Evolutionary conservation across 2,888 invertebrate species (phyloP).

Genomic region (Protophormia terraenovae): DNA sequence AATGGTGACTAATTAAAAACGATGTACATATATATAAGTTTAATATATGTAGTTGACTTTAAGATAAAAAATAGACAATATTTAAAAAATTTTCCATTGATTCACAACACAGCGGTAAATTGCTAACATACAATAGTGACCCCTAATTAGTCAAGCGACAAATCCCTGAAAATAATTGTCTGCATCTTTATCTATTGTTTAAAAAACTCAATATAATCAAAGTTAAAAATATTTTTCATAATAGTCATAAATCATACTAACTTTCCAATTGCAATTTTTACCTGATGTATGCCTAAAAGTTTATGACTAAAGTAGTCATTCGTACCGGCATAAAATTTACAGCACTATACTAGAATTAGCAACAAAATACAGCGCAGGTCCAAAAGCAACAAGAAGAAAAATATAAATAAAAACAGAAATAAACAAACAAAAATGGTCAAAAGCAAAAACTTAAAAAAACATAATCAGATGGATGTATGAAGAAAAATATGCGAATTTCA

Average conservation of each 20-base stretch:
- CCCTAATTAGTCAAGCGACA: not conserved
- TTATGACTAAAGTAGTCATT: slow-evolving; percentile 10
- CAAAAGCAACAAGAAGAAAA: slow-evolving; percentile 9
- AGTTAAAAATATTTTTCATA: not conserved
- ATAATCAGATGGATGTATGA: not conserved
- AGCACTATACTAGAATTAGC: not conserved
- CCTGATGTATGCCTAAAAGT: not conserved
- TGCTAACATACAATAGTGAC: not conserved
- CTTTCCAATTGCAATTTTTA: not conserved
- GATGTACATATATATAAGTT: no score
- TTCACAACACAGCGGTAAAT: no score
- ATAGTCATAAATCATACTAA: not conserved
- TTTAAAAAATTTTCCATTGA: no score
- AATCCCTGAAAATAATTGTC: not conserved
- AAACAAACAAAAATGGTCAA: not conserved
- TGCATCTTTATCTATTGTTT: no score
- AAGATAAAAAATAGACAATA: no score
- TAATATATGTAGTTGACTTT: no score
- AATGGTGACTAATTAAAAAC: no score
- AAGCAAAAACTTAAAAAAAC: slow-evolving; percentile 2
- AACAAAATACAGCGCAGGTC: slow-evolving; percentile 46
- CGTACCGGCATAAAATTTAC: not conserved
- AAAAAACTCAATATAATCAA: no score
- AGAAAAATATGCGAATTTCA: slow-evolving; percentile 35
- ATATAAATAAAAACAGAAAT: slow-evolving; percentile 1